phyloP scores from a whole-genome alignment of 1,140 invertebrate species.

The Tribolium madens region DNA sequence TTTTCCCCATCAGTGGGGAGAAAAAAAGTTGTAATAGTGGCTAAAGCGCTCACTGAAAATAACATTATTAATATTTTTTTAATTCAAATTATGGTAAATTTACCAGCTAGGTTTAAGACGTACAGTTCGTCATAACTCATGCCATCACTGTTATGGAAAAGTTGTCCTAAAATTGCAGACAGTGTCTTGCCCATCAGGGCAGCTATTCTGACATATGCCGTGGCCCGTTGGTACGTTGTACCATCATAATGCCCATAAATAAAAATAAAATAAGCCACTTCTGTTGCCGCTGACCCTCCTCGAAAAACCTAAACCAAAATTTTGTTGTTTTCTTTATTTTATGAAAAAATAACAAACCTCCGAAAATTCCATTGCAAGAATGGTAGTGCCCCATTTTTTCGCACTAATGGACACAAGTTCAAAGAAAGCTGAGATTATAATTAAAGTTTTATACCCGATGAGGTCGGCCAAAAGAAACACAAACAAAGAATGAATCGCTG shows the following conservation, averaged over 20 bases:
- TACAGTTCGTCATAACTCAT: slow-evolving; percentile 8
- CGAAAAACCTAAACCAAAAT: background rate
- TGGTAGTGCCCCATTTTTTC: background rate
- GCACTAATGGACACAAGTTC: background rate
- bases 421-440: background rate
- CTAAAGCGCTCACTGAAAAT: slow-evolving; percentile 1
- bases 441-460: background rate
- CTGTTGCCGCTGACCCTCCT: background rate
- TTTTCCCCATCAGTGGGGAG: slow-evolving; percentile 1
- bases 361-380: background rate
- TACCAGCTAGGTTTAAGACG: slow-evolving; percentile 9
- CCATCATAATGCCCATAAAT: slow-evolving; percentile 8
- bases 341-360: background rate
- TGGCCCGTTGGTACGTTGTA: background rate
- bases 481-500: background rate
- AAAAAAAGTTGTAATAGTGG: background rate
- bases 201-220: background rate
- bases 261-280: slow-evolving; percentile 20
- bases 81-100: background rate
- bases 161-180: background rate
- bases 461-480: background rate
- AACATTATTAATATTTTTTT: background rate
- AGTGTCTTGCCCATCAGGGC: slow-evolving; percentile 1
- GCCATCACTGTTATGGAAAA: background rate
- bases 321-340: background rate